phyloP scores from a whole-genome alignment of 2,888 invertebrate genomes.

The Agrotis segetum region DNA sequence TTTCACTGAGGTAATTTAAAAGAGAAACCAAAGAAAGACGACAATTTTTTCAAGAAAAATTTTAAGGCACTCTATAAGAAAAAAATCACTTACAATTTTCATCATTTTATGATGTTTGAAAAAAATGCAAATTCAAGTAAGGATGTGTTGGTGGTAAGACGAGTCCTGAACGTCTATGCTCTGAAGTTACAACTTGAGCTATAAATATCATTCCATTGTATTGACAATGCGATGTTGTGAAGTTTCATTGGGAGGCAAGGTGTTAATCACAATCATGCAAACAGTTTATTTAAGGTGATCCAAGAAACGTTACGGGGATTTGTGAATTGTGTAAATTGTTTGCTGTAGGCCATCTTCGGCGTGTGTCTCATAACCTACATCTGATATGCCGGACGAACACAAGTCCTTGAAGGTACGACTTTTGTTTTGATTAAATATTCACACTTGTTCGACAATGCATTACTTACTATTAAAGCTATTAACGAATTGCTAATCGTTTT shows the following conservation, averaged over 20 bases:
- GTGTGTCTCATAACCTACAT: slow-evolving; percentile 80
- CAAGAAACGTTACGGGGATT: slow-evolving; percentile 86
- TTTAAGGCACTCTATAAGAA: not conserved
- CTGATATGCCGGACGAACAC: slow-evolving; percentile 25
- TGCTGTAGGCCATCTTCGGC: slow-evolving; percentile 67
- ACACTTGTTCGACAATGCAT: slow-evolving; percentile 47
- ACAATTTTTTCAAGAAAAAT: not conserved
- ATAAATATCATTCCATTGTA: slow-evolving; percentile 86
- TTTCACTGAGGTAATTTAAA: not conserved
- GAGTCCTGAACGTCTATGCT: slow-evolving; percentile 84
- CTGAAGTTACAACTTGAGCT: slow-evolving; percentile 76
- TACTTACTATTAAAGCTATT: slow-evolving; percentile 43
- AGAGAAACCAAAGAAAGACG: too few species aligned
- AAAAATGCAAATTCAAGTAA: slow-evolving; percentile 47
- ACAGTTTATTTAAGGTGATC: slow-evolving; percentile 88
- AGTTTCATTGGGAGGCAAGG: slow-evolving; percentile 86
- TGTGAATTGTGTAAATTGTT: slow-evolving; percentile 88
- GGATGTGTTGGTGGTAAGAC: slow-evolving; percentile 76
- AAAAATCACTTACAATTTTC: slow-evolving; percentile 83
- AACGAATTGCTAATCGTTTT: slow-evolving; percentile 43
- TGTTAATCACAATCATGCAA: slow-evolving; percentile 89
- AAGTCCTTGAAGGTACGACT: slow-evolving; percentile 51
- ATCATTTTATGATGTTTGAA: slow-evolving; percentile 77
- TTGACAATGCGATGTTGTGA: slow-evolving; percentile 86
- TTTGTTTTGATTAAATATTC: slow-evolving; percentile 51